Evolutionary conservation across 2,113 vertebrate genomes (phyloP), one percentile per base, ranked within the genome.

Genomic region (Lethenteron camtschaticum): DNA sequence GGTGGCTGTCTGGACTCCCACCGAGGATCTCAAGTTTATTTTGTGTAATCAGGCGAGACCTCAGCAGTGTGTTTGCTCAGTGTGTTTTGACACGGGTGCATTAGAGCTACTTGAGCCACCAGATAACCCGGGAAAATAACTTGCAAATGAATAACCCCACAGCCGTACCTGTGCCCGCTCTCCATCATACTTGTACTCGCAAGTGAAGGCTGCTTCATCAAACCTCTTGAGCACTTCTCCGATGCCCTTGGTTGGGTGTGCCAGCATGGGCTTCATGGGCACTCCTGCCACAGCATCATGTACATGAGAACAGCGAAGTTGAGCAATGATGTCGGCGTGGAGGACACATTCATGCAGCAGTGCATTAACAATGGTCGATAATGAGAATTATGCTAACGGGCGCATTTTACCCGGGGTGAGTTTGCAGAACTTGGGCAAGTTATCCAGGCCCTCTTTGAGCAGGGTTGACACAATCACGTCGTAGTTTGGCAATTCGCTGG

Each of bases 141-240:
- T 41, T 7, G 41, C 41, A 41, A 41, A 41, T 41, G 41, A 7
- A 41, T 41, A 41, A 41, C 41, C 41, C 41, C 41, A 41, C 41
- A 41, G 41, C 41, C 41, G 3, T 74, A 90, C 89, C 86, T 91
- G 89, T 1, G 87, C 87, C 57, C 87, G 79, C 77, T 91, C 87
- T 4, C 89, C 88, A 1, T 94, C 88, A 1, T 94, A 90, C 69
- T 91, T 94, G 75, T 91, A 94, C 75, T 90, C 88, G 79, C 87
- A 94, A 72, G 86, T 89, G 76, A 94, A 91, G 3, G 85, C 77
- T 0, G 85, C 83, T 71, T 89, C 86, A 9, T 91, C 87, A 2
- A 90, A 91, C 71, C 76, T 82, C 75, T 88, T 90, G 78, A 91
- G 81, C 71, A 90, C 83, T 72, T 94, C 86, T 0, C 81, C 79